Evolutionary conservation across 2,113 vertebrate genomes (phyloP).

Genomic region (Campylomormyrus tamandua): DNA sequence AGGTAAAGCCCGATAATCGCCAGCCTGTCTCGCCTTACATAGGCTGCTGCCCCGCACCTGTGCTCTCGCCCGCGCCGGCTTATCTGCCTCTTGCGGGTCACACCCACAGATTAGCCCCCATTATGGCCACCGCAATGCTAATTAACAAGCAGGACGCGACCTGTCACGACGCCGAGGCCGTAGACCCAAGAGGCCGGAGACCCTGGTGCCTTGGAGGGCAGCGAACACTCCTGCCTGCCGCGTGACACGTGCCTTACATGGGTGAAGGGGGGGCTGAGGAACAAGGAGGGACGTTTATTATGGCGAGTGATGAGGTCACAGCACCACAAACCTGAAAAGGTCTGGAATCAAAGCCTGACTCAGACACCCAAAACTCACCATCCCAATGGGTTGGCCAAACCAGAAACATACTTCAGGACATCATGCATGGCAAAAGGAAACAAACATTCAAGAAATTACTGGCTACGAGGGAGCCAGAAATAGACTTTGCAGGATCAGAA

Average conservation of each 20-base stretch:
- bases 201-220: neutral
- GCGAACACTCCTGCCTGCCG: neutral
- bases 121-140: neutral
- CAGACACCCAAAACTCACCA: neutral
- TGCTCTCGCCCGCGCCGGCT: neutral
- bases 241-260: neutral
- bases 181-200: neutral
- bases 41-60: constrained; percentile 12
- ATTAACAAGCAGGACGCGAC: constrained; percentile 3
- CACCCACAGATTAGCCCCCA: constrained; percentile 15
- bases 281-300: neutral
- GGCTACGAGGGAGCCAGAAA: neutral
- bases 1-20: constrained; percentile 14
- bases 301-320: neutral
- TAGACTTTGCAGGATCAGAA: neutral
- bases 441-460: neutral
- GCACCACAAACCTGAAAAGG: neutral
- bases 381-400: neutral
- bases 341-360: neutral
- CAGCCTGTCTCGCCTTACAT: constrained; percentile 15
- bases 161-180: neutral
- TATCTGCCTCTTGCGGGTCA: constrained; percentile 18
- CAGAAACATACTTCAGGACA: neutral
- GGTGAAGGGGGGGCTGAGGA: neutral
- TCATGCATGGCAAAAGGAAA: neutral